Base-by-base conservation (phyloP, 2,888 invertebrate species). In the Chymomyza amoena region DNA sequence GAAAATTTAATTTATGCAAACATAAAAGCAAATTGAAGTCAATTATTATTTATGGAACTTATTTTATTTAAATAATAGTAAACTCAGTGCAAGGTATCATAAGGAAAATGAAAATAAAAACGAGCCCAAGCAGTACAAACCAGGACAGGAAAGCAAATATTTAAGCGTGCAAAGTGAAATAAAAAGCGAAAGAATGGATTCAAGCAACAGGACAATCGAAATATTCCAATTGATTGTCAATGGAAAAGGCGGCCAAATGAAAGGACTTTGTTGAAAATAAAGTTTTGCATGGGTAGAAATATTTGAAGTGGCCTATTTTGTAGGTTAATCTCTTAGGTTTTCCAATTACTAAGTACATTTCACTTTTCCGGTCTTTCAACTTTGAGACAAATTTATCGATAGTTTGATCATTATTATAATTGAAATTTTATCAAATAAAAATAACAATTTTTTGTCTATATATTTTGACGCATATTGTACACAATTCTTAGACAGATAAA, bases 21-120 rank as follows among this genome's bases (percentile, higher is more conserved):
- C 81, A 88, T 78, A 88, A 82, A 84, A 78, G 77, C 57, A 83
- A 88, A 88, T 87, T 87, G 80, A 83, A 87, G 87, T 88, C 82
- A 84, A 87, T 87, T 84, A 84, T 87, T 84, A 87, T 87, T 87
- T 84, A 81, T 80, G 81, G 78, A 84, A 80, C 79, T 87, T 87
- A 87, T 87, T 84, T 88, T 88, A 87, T 84, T 87, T 86, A 82
- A 88, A 87, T 82, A 70, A 5, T 28, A 54, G 32, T 56, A 18
- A 32, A 64, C 18, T 54, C 36, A 32, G 20, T 51, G 61, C n/a
- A 10, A 50, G 39, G 39, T 2, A 13, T 13, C 39, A 45, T 13
- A 7, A 10, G 28, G 57, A 2, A 57, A 57, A 25, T 57, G 57
- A 15, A 7, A 6, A 32, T 9, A 54, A 57, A 25, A 57, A 13